Base-by-base conservation (phyloP, 2,888 invertebrate species). In the Metacarcinus magister region DNA sequence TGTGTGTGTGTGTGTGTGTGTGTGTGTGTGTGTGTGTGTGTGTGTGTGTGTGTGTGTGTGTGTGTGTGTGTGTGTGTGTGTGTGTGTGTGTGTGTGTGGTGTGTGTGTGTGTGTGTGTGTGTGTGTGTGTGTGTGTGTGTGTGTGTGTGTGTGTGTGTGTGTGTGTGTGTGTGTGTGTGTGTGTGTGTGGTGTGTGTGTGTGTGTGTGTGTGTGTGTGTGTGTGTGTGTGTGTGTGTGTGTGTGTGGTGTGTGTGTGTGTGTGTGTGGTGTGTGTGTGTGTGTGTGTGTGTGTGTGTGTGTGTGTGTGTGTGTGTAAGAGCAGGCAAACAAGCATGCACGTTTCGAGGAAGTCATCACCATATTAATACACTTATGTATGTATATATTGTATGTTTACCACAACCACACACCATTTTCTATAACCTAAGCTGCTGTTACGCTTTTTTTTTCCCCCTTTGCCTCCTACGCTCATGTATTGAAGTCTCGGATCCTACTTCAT, bases 21-120 rank as follows among this genome's bases (percentile, higher is more conserved):
- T 92, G 48, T 92, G 1, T 92, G 48, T 92, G 1, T 92, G 48
- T 92, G 46, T 92, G 48, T 92, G 46, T 92, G 48, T 92, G 46
- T 92, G 32, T 92, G 46, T 92, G 48, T 92, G 46, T 92, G 48
- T 92, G 46, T 92, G 48, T 92, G 46, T 92, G 48, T 92, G 90
- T 90, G 90, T 90, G 90, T 90, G 43, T 90, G 90, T 90, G 67
- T 67, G 67, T 67, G 67, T 67, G 67, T 67, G 67, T 67, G n/a
- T 60, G 54, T 67, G 32, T 67, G 67, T 19, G 67, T 23, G 67
- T 19, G n/a, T 23, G 67, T 2, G 10, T 13, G 60, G 10, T 60
- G 60, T 60, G 60, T 60, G 19, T 60, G 60, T 60, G 19, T 60
- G 60, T 60, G 75, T 28, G 44, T 54, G 48, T 60, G 28, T 60